Evolutionary conservation across 2,797 vertebrate species (phyloP).

Genomic region (Gymnothorax javanicus): DNA sequence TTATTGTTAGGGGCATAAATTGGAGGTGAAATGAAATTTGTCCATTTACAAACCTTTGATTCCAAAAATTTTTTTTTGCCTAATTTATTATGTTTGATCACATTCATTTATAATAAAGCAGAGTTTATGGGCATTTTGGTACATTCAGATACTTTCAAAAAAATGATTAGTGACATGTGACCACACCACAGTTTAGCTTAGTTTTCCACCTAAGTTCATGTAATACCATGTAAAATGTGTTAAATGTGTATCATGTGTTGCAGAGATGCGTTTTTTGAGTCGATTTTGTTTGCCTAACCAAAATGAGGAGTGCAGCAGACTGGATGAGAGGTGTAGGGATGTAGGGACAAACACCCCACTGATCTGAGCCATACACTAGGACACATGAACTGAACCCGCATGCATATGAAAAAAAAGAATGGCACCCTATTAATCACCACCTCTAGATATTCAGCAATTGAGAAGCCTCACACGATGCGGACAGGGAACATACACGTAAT

Average conservation of each 20-base stretch:
- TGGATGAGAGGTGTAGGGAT: not conserved
- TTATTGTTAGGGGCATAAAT: not conserved
- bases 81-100: not conserved
- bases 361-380: not conserved
- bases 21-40: not conserved
- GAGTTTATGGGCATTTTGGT: not conserved
- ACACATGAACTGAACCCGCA: not conserved
- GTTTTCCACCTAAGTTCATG: not conserved
- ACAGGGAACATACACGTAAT: not conserved
- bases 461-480: not conserved
- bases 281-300: not conserved
- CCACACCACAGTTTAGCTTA: no score
- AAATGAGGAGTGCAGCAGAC: not conserved
- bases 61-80: no score
- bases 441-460: not conserved
- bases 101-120: not conserved
- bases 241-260: not conserved
- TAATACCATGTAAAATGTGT: not conserved
- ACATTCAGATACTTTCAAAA: not conserved
- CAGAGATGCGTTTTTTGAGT: not conserved
- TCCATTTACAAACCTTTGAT: not conserved
- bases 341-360: not conserved
- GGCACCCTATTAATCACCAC: slow-evolving; percentile 25
- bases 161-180: not conserved
- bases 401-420: not conserved